Evolutionary conservation across 2,113 vertebrate species (phyloP).

Genomic region (Sylvia atricapilla): DNA sequence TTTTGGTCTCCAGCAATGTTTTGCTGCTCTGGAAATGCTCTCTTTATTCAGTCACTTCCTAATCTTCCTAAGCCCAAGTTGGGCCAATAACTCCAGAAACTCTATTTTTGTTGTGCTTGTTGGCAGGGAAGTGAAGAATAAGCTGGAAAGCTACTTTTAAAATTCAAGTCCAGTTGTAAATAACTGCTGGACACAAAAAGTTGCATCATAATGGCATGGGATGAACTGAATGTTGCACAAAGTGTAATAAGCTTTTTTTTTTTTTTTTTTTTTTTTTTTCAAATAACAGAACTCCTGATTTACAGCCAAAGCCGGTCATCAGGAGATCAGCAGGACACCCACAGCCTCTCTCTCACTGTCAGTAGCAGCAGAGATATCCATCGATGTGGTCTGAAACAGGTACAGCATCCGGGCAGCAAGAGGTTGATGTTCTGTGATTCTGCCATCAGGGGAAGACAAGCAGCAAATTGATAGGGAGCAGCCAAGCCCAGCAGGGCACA

Average conservation of each 20-base stretch:
- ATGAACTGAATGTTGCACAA: background rate
- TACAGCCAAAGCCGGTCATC: background rate
- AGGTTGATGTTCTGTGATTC: background rate
- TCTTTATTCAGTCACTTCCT: background rate
- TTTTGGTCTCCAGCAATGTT: background rate
- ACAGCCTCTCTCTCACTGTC: background rate
- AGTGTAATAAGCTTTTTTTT: background rate
- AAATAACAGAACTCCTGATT: background rate
- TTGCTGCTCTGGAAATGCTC: background rate
- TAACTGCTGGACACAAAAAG: background rate
- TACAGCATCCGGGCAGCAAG: background rate
- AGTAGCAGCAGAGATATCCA: background rate
- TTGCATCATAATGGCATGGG: background rate
- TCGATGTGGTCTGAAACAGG: background rate
- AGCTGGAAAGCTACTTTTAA: background rate
- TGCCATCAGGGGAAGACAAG: background rate
- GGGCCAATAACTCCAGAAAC: background rate
- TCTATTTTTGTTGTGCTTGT: background rate
- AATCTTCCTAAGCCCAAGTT: background rate
- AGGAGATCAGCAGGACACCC: background rate
- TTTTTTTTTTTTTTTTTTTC: too few relatives aligned
- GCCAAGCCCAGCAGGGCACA: background rate
- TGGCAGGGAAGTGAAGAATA: background rate
- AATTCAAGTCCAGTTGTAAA: background rate
- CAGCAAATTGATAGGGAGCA: background rate